Conservation (phyloP, 1,140 invertebrate genomes). For the Anagrus nilaparvatae region DNA sequence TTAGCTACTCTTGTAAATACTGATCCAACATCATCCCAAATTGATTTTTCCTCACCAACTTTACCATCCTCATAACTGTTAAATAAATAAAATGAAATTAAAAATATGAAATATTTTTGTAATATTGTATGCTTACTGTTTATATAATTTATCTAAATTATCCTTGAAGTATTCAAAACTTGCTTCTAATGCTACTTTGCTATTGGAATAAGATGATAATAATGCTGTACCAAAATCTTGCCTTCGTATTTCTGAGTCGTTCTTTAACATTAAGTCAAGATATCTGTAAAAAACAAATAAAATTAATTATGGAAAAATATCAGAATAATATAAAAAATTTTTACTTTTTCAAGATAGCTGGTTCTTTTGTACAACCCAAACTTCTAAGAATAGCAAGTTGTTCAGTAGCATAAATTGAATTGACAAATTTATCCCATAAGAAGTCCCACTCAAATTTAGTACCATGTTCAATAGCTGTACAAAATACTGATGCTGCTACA, state of each 20-base stretch:
- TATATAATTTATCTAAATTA: conserved; percentile 11
- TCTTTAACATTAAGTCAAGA: conserved; percentile 46
- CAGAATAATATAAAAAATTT: neutral
- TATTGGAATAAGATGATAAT: conserved; percentile 32
- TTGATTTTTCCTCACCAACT: conserved; percentile 26
- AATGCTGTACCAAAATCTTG: conserved; percentile 59
- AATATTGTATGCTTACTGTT: conserved; percentile 32
- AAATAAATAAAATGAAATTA: conserved; percentile 22
- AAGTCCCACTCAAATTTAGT: conserved; percentile 69
- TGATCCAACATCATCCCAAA: conserved; percentile 19
- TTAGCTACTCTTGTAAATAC: conserved; percentile 21
- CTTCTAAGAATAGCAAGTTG: conserved; percentile 51
- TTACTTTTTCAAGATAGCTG: conserved; percentile 38
- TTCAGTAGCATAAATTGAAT: conserved; percentile 59
- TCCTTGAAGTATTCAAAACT: conserved; percentile 1
- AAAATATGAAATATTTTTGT: neutral
- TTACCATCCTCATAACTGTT: conserved; percentile 41
- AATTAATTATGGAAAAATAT: conserved; percentile 3
- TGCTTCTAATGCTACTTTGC: conserved; percentile 17
- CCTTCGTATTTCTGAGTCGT: conserved; percentile 51
- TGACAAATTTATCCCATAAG: conserved; percentile 61
- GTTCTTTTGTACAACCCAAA: conserved; percentile 54
- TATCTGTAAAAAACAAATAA: conserved; percentile 35
- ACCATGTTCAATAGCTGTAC: conserved; percentile 63
- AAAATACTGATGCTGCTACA: conserved; percentile 54